These are phyloP conservation scores for Perodicticus potto DNA, from an alignment of 2,797 vertebrate genomes.

Conservation along the genomic window DNA sequence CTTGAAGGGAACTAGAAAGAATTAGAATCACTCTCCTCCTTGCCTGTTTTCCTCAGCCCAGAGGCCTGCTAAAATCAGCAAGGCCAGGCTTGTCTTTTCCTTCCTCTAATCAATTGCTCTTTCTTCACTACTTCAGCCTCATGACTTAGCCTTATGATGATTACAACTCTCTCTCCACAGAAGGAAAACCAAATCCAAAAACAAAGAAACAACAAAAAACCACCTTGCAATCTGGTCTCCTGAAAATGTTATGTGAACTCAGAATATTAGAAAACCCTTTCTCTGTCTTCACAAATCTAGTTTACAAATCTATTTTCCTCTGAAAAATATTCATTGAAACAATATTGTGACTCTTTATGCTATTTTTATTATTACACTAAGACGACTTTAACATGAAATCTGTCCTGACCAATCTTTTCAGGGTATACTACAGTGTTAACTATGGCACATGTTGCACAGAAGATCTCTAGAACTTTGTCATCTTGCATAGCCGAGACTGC, in stretches of 20 bases:
- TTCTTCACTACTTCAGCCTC: background rate
- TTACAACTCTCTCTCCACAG: background rate
- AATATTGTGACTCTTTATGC: background rate
- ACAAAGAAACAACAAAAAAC: background rate
- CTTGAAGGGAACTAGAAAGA: background rate
- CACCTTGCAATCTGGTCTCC: background rate
- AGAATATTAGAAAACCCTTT: background rate
- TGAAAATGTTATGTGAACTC: background rate
- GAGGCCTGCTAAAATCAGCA: background rate
- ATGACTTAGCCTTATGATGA: background rate
- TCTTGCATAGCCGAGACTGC: background rate
- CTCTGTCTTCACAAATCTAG: background rate
- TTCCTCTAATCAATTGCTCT: background rate
- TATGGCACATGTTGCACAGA: background rate
- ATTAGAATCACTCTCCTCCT: background rate
- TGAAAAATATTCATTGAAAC: background rate
- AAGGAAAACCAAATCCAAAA: conserved; percentile 2
- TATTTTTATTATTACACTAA: background rate
- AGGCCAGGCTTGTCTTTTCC: background rate
- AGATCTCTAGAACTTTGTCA: background rate
- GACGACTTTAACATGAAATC: background rate
- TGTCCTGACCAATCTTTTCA: background rate
- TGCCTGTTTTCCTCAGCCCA: background rate
- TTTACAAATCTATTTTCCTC: background rate
- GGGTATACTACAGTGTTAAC: background rate